Evolutionary conservation across 1,140 invertebrate genomes (phyloP), one percentile per base, ranked within the genome.

Genomic region (Dendroctonus valens): DNA sequence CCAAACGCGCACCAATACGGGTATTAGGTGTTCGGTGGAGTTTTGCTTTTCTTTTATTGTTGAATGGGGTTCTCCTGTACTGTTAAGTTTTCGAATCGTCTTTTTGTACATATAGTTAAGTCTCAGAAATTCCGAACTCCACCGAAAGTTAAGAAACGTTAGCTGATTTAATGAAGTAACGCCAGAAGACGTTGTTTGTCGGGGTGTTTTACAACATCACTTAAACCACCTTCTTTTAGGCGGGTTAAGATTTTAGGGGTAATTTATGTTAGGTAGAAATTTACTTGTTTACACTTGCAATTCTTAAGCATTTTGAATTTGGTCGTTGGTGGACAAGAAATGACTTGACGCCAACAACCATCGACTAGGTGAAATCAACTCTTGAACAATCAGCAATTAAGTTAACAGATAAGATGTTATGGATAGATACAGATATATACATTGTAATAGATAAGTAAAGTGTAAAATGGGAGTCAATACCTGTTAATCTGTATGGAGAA

Each of bases 1-100:
- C 48, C 58, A 60, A 26, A 14, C 12, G 58, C 58, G 58, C 58
- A 60, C 58, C 58, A 60, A 60, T 60, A 60, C 58, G 58, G 58
- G 58, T 60, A 60, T 26, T 60, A 58, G 5, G 8, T 58, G 46
- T 15, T 39, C 7, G 9, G 53, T 59, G 41, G 55, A 46, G 55
- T 59, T 59, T 14, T 7, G 42, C 46, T 59, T 55, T 59, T 46
- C 42, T 44, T 26, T 7, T 15, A 44, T 59, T 59, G 41, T 59
- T 44, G 41, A 59, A 7, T 12, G 37, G 38, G 14, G 3, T 40
- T 3, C 14, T 3, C 12, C 26, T 26, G 3, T 26, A 26, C 26
- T 59, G 41, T 55, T 55, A 41, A 55, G 53, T 55, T 44, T 59
- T 59, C 42, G 6, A 39, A 41, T 40, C 8, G 38, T 39, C n/a